Percentiles rank a stretch among this genome's conserved stretches.
These are phyloP conservation scores for Spea multiplicata DNA, from an alignment of 2,113 vertebrate genomes.

Conservation along the genomic window DNA sequence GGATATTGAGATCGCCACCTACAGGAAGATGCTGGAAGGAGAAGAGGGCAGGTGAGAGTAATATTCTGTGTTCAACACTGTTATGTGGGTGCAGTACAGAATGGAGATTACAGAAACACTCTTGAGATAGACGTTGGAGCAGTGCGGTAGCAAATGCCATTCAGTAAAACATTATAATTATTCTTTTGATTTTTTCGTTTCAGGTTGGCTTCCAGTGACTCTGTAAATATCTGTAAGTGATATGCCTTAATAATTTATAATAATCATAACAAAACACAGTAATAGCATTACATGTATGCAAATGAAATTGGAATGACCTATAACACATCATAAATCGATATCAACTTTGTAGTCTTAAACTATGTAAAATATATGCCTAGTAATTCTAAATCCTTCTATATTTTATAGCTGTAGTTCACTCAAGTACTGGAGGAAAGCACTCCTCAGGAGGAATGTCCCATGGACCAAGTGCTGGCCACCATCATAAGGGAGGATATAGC, in stretches of 20 bases:
- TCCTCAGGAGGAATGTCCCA: conserved; percentile 16
- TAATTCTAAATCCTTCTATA: not conserved
- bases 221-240: conserved; percentile 34
- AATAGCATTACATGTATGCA: not conserved
- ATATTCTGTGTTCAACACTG: not conserved
- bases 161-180: not conserved
- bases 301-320: not conserved
- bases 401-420: conserved; percentile 19
- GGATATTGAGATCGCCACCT: conserved; percentile 70
- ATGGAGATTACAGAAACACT: not conserved
- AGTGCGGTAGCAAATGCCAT: not conserved
- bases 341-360: too few relatives aligned
- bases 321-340: too few relatives aligned
- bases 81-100: not conserved
- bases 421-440: conserved; percentile 25
- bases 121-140: not conserved
- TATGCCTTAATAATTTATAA: not conserved
- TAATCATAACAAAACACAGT: not conserved
- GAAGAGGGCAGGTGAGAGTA: conserved; percentile 67
- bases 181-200: not conserved
- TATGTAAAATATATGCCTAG: not conserved
- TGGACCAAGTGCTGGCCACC: not conserved
- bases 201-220: conserved; percentile 1
- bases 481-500: conserved; percentile 27
- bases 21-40: conserved; percentile 69